Evolutionary conservation across 2,797 vertebrate genomes (phyloP).

Genomic region (Yasuhikotakia modesta): DNA sequence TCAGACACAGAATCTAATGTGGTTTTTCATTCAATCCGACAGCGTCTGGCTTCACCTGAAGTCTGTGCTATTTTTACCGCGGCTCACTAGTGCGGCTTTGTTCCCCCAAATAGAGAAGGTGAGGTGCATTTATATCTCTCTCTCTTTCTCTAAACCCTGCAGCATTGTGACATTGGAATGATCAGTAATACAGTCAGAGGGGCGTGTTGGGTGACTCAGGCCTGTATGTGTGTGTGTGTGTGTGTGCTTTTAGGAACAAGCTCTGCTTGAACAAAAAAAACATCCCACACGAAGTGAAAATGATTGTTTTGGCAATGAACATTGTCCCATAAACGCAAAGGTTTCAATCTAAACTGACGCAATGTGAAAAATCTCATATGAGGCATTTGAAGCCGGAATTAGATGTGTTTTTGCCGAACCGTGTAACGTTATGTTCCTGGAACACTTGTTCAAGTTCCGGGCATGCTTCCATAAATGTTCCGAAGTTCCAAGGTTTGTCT

Average conservation of each 20-base stretch:
- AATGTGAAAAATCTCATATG: background rate
- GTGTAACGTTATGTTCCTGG: conserved; percentile 13
- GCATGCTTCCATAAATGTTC: background rate
- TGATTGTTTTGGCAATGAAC: conserved; percentile 4
- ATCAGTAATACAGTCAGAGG: conserved; percentile 62
- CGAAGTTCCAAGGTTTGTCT: background rate
- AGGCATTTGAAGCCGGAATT: background rate
- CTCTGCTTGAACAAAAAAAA: conserved; percentile 21
- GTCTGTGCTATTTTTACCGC: conserved; percentile 32
- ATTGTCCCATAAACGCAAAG: background rate
- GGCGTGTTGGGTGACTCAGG: conserved; percentile 66
- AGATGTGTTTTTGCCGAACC: background rate
- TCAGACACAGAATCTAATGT: background rate
- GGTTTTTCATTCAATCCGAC: conserved; percentile 29
- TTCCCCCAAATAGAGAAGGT: conserved; percentile 32
- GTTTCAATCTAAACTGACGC: background rate
- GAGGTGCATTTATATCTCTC: conserved; percentile 15
- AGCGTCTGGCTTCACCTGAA: conserved; percentile 28
- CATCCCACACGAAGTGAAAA: background rate
- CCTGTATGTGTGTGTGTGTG: conserved; percentile 23
- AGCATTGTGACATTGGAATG: conserved; percentile 60
- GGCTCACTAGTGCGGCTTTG: conserved; percentile 7
- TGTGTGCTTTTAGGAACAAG: conserved; percentile 43
- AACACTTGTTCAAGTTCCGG: conserved; percentile 10
- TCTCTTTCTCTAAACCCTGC: conserved; percentile 41